Base-by-base conservation (phyloP, 2,888 invertebrate genomes). In the Nymphalis polychloros region DNA sequence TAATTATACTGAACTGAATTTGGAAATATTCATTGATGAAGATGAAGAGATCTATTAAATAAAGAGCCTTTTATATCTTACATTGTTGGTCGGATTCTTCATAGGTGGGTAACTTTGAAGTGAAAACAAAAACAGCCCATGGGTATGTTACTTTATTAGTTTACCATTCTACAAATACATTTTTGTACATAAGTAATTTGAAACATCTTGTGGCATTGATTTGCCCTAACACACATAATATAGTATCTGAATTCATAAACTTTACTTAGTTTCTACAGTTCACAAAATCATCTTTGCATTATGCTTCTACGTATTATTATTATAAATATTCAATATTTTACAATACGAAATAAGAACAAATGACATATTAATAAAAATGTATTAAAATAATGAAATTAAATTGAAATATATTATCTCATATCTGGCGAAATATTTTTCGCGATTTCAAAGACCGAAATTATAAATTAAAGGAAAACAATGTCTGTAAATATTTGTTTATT, bases 81-180 rank as follows among this genome's bases (percentile, higher is more conserved):
- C 27, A 6, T 6, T 31, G 27, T 6, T 6, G 23, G 23, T 23
- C 6, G 5, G 6, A 6, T 31, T 31, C 27, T 31, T 31, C 6
- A 31, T 31, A 31, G 6, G 27, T 13, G 7, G n/a, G 16, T 13
- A 2, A 6, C 2, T 8, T 35, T 27, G 6, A 35, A 16, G 19
- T 17, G 35, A 20, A 62, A 23, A 31, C 60, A 70, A 65, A 47
- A 17, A 48, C 10, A 19, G 48, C 49, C 57, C 35, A 65, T 52
- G 2, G 60, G 68, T 74, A 78, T 67, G 63, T 76, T 59, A 72
- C 80, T 87, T 87, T 84, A 85, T 87, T 79, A 75, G 20, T 84
- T 86, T 83, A 86, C 84, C 84, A 84, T 84, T 85, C 89, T 89
- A 90, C 88, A 89, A 89, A 87, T 88, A 88, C 84, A 82, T 88